A percentile compares a stretch with the other conserved stretches of the same genome.
phyloP scores from a whole-genome alignment of 2,113 vertebrate species.

The Antigone vipio region DNA sequence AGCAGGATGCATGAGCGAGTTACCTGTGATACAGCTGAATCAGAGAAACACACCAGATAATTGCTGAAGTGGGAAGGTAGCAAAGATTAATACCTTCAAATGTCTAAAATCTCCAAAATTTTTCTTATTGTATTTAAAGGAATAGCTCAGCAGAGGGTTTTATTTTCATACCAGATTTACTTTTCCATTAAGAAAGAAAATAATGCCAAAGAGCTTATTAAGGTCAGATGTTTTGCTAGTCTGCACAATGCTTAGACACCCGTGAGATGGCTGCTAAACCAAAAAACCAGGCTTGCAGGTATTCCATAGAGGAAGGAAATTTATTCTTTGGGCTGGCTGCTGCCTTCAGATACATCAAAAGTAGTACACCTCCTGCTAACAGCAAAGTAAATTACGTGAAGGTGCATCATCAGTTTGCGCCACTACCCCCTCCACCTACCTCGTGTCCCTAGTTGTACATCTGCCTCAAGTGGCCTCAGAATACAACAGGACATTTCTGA shows the following conservation, averaged over 20 bases:
- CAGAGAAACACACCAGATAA: neutral
- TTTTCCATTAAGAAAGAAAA: neutral
- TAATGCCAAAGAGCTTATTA: neutral
- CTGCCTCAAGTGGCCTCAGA: neutral
- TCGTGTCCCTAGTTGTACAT: fast-evolving
- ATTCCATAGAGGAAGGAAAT: neutral
- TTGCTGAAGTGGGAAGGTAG: neutral
- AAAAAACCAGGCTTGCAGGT: neutral
- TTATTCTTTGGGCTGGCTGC: neutral
- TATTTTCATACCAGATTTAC: neutral
- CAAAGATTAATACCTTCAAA: neutral
- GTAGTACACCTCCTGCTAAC: neutral
- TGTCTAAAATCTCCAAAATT: neutral
- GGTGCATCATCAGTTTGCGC: neutral
- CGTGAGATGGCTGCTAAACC: neutral
- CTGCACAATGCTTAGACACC: neutral
- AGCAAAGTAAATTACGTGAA: neutral
- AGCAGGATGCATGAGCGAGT: neutral
- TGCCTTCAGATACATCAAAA: neutral
- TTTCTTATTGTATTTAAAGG: neutral
- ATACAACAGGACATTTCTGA: neutral
- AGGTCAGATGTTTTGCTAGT: neutral
- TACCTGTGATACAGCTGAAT: neutral
- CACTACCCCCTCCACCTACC: neutral
- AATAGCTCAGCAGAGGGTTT: neutral